These are phyloP conservation scores for Ypsolopha sequella DNA, from an alignment of 2,888 invertebrate genomes.

Conservation along the genomic window DNA sequence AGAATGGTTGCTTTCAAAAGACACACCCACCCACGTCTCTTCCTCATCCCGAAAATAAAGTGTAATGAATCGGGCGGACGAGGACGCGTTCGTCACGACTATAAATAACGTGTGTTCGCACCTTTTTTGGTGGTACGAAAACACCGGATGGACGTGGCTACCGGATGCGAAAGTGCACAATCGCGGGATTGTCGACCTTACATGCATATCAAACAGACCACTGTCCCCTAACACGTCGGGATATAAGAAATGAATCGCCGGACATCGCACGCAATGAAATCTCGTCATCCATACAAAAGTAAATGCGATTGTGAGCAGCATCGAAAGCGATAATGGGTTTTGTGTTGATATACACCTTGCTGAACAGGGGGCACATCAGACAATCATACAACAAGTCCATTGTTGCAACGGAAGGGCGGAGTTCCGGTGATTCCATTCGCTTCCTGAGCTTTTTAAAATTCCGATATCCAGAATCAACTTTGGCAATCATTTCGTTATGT, in stretches of 20 bases:
- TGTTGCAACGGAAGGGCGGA: conserved; percentile 21
- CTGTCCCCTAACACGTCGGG: conserved; percentile 22
- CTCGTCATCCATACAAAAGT: conserved; percentile 42
- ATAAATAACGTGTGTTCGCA: conserved; percentile 63
- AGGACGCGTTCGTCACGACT: conserved; percentile 56
- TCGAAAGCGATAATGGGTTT: conserved; percentile 25
- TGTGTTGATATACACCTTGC: conserved; percentile 27
- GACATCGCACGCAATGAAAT: conserved; percentile 28
- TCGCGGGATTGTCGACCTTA: conserved; percentile 39
- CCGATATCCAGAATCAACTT: neutral
- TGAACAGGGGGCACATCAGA: conserved; percentile 14
- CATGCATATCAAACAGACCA: conserved; percentile 14
- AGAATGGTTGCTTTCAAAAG: conserved; percentile 17
- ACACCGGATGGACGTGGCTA: conserved; percentile 56
- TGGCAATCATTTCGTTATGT: conserved; percentile 28
- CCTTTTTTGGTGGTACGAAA: conserved; percentile 66
- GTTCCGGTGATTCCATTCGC: conserved; percentile 23
- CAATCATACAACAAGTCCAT: conserved; percentile 30
- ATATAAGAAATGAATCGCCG: conserved; percentile 35
- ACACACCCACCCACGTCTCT: conserved; percentile 41
- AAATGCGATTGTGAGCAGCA: conserved; percentile 36
- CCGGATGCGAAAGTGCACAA: conserved; percentile 58
- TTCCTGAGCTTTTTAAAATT: conserved; percentile 24
- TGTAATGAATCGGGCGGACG: conserved; percentile 19
- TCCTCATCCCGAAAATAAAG: conserved; percentile 52